Conservation (phyloP, 2,797 vertebrate species). For the Epinephelus coioides region DNA sequence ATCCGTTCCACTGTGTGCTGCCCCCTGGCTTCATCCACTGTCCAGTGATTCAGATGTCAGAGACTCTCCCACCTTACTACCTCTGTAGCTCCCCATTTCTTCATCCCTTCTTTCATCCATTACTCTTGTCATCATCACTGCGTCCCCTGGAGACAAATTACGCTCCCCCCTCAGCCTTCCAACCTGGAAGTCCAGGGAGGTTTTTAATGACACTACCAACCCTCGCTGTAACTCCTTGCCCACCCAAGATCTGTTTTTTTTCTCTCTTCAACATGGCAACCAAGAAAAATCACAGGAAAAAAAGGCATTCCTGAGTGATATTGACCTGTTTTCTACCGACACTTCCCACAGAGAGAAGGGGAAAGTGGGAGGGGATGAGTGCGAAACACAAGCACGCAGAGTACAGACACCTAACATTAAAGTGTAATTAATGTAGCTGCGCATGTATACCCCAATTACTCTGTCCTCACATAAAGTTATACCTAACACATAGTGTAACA, state of each 20-base stretch:
- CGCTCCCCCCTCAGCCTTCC: slow-evolving; percentile 8
- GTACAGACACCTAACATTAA: not conserved
- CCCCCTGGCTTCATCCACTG: slow-evolving; percentile 13
- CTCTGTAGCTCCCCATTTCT: slow-evolving; percentile 9
- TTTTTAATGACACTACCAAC: slow-evolving; percentile 10
- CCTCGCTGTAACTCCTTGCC: slow-evolving; percentile 15
- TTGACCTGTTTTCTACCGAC: slow-evolving; percentile 48
- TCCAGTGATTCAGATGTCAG: slow-evolving; percentile 43
- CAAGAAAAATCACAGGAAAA: slow-evolving; percentile 16
- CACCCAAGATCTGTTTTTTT: slow-evolving; percentile 16
- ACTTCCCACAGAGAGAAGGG: slow-evolving; percentile 20
- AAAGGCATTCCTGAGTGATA: slow-evolving; percentile 49
- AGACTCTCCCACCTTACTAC: slow-evolving; percentile 5
- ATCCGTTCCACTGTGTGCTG: slow-evolving; percentile 37
- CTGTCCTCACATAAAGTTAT: slow-evolving; percentile 12
- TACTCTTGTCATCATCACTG: slow-evolving; percentile 15
- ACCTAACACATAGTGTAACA: slow-evolving; percentile 6
- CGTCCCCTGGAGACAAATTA: slow-evolving; percentile 22
- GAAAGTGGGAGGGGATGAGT: not conserved
- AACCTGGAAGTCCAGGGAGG: slow-evolving; percentile 13
- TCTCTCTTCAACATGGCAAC: slow-evolving; percentile 13
- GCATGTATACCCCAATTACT: not conserved
- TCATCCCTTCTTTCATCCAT: slow-evolving; percentile 17
- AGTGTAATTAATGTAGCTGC: not conserved
- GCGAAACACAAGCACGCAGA: not conserved